Conservation (phyloP, 2,113 vertebrate genomes). For the Phyllostomus discolor region DNA sequence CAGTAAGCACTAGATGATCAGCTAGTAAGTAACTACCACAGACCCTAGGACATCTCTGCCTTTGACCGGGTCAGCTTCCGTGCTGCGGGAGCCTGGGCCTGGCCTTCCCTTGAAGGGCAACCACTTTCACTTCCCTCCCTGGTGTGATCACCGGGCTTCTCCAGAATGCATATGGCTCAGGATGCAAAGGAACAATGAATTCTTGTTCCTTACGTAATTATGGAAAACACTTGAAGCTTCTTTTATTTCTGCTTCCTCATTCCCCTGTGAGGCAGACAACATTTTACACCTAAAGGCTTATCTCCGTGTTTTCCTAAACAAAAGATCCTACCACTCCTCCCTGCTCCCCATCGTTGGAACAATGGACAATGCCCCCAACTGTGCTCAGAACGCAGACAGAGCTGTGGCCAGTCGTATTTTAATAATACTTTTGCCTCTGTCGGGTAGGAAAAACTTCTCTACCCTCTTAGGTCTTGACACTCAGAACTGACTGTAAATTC, state of each 20-base stretch:
- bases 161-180: background rate
- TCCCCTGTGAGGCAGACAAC: background rate
- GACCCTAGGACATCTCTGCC: background rate
- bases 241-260: background rate
- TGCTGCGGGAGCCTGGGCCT: background rate
- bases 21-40: background rate
- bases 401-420: background rate
- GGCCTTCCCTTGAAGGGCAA: background rate
- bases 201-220: background rate
- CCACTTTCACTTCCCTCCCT: background rate
- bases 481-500: background rate
- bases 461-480: background rate
- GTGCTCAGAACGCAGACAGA: background rate
- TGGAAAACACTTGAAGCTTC: background rate
- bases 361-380: background rate
- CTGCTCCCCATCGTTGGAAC: no score
- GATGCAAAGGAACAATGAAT: background rate
- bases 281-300: background rate
- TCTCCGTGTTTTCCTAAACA: background rate
- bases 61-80: background rate
- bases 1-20: background rate
- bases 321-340: background rate
- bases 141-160: background rate
- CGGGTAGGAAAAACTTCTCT: background rate
- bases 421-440: background rate